Base-by-base conservation (phyloP, 2,888 invertebrate genomes). In the Scaptodrosophila latifasciaeformis region DNA sequence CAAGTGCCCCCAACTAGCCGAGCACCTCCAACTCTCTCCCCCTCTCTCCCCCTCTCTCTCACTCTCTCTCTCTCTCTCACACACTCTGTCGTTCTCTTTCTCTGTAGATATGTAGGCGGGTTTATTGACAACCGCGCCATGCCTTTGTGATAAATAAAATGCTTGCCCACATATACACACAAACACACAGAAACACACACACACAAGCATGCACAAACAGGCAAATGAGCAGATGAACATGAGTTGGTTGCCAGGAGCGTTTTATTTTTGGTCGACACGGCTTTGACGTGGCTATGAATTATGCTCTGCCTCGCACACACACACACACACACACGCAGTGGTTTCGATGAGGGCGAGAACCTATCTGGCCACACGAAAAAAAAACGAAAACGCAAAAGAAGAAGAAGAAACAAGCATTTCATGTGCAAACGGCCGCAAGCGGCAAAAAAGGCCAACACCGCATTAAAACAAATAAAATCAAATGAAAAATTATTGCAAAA, bases 401-500 rank as follows among this genome's bases (percentile, higher is more conserved):
- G 31, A 3, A 4, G 31, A 10, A 7, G 24, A 31, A 31, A 31
- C 4, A 31, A 12, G 31, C 30, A 30, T 10, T 34, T 30, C 27
- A 42, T 42, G 42, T 39, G 27, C 15, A 48, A 13, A 37, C 21
- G 3, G 48, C 48, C 48, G 27, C 24, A 24, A 7, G 9, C 39
- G 29, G 37, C 29, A 27, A 29, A 17, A 5, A 31, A 24, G 48
- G 35, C 30, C 4, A 35, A n/a, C 37, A 35, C 49, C 54, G 55
- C 62, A 59, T 62, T 63, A 53, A 63, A 62, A 59, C 53, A 59
- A 64, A 64, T 55, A 59, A 59, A 62, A 59, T 62, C 63, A 59
- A 62, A 63, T 59, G 30, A 46, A 59, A 49, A 49, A 48, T 59
- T 47, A 55, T 59, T 54, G 54, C 56, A 45, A 27, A 53, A 47